These are phyloP conservation scores for Parotia lawesii DNA, from an alignment of 2,113 vertebrate genomes.

Conservation along the genomic window DNA sequence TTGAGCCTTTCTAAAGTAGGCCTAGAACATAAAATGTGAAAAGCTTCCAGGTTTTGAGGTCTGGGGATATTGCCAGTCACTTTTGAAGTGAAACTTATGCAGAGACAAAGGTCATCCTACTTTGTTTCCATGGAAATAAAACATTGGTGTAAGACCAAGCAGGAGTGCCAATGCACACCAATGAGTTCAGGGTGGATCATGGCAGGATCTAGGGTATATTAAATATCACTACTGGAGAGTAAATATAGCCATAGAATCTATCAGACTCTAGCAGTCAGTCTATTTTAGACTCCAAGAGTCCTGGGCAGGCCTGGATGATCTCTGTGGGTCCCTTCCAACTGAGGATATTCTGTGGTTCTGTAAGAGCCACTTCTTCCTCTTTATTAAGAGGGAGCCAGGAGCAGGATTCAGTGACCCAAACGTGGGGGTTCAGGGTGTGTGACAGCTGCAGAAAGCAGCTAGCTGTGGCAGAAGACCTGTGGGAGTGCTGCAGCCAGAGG, in stretches of 20 bases:
- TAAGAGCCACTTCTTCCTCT: not conserved
- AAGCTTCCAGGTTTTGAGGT: not conserved
- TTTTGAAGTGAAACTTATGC: not conserved
- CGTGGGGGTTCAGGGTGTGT: rapidly evolving
- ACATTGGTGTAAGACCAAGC: not conserved
- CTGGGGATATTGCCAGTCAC: not conserved
- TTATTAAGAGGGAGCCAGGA: not conserved
- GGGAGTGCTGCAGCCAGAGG: not conserved
- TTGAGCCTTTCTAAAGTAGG: not conserved
- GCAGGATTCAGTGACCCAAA: not conserved
- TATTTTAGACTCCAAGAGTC: not conserved
- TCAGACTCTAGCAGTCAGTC: not conserved
- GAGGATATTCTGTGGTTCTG: not conserved
- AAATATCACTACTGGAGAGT: not conserved
- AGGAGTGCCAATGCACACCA: not conserved
- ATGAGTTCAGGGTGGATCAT: not conserved
- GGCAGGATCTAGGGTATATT: not conserved
- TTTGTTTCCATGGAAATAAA: not conserved
- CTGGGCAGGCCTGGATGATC: not conserved
- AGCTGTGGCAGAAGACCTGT: not conserved
- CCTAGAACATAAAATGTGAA: not conserved
- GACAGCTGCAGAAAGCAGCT: not conserved
- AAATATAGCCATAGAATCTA: not conserved
- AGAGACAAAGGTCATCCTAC: not conserved
- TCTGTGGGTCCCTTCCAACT: not conserved